These are phyloP conservation scores for Cryptus viduatorius DNA, from an alignment of 2,888 invertebrate species.

Conservation along the genomic window DNA sequence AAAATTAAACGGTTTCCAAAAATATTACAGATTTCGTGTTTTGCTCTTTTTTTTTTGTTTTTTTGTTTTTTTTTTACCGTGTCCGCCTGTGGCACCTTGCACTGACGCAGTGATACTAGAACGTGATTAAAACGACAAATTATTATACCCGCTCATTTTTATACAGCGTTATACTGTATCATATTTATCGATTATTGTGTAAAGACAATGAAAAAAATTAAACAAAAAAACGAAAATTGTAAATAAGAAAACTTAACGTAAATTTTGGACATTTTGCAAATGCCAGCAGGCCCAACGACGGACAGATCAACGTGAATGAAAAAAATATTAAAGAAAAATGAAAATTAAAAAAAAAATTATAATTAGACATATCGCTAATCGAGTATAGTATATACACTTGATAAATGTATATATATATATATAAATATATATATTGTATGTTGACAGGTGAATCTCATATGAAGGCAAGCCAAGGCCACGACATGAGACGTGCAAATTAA, in stretches of 20 bases:
- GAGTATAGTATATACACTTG: constrained; percentile 76
- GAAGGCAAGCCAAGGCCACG: constrained; percentile 85
- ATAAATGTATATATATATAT: constrained; percentile 68
- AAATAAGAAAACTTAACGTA: constrained; percentile 27
- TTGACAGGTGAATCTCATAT: constrained; percentile 84
- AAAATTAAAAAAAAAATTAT: constrained; percentile 37
- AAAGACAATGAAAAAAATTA: constrained; percentile 31
- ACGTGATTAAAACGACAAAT: constrained; percentile 53
- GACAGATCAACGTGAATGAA: constrained; percentile 78
- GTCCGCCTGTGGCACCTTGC: constrained; percentile 63
- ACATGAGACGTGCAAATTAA: constrained; percentile 85
- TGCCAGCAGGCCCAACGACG: constrained; percentile 76
- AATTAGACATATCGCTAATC: constrained; percentile 73
- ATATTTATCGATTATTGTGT: constrained; percentile 4
- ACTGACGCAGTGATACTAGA: constrained; percentile 54
- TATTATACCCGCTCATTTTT: constrained; percentile 28
- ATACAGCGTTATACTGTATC: not conserved
- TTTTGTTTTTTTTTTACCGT: constrained; percentile 47
- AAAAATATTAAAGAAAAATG: constrained; percentile 70
- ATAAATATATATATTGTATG: constrained; percentile 74
- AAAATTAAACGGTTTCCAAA: constrained; percentile 71
- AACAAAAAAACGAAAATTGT: constrained; percentile 33
- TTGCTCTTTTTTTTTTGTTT: constrained; percentile 24
- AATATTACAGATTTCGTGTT: constrained; percentile 54
- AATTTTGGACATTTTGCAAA: constrained; percentile 35